These are phyloP conservation scores for Lethrus apterus DNA, from an alignment of 1,140 invertebrate species.

Conservation along the genomic window DNA sequence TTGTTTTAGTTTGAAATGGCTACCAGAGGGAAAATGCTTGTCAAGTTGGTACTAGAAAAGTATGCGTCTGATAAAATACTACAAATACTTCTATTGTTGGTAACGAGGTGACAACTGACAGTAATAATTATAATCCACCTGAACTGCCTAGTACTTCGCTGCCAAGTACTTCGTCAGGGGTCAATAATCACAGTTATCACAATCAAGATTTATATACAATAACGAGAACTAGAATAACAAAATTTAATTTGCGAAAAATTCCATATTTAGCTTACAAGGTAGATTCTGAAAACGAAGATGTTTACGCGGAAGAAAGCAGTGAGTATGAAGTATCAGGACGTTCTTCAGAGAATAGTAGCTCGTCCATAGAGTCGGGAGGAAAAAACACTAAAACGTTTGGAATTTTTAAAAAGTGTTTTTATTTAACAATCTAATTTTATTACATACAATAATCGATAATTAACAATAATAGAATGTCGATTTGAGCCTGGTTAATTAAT, in stretches of 20 bases:
- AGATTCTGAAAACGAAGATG: not conserved
- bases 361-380: not conserved
- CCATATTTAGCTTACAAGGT: not conserved
- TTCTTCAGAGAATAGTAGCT: not conserved
- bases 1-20: no score
- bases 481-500: no score
- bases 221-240: not conserved
- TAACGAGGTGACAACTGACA: not conserved
- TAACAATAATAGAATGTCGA: no score
- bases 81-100: not conserved
- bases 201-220: slow-evolving; percentile 1
- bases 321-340: not conserved
- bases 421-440: no score
- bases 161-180: not conserved
- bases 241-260: not conserved
- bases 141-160: not conserved
- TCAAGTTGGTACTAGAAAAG: no score
- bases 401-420: no score
- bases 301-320: not conserved
- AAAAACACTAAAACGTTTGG: no score
- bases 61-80: no score
- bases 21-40: no score
- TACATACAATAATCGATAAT: no score
- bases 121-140: slow-evolving; percentile 1
- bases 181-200: not conserved